Percentiles rank a stretch among this genome's conserved stretches.
Conservation (phyloP, 2,888 invertebrate genomes). For the Mactromeris polynyma region DNA sequence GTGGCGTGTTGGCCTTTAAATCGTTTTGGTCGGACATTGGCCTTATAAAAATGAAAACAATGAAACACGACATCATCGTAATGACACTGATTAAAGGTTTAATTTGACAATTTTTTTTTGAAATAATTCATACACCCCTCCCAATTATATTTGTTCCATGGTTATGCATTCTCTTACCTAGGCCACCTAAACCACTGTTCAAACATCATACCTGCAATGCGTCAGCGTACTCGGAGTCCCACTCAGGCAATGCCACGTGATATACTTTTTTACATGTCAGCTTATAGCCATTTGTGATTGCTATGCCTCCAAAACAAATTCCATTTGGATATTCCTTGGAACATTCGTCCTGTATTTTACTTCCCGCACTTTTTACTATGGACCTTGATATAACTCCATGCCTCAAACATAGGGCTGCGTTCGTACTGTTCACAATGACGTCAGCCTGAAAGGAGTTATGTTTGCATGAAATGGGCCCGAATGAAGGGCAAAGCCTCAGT, state of each 20-base stretch:
- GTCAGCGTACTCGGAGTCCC: conserved; percentile 39
- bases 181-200: no score
- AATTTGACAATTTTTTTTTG: no score
- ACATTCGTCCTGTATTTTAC: conserved; percentile 37
- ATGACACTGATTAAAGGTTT: no score
- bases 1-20: no score
- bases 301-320: conserved; percentile 56
- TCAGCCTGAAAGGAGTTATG: conserved; percentile 34
- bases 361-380: conserved; percentile 21
- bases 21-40: no score
- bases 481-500: no score
- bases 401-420: conserved; percentile 16
- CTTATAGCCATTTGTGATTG: conserved; percentile 44
- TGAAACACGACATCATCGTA: no score
- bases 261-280: conserved; percentile 52
- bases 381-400: conserved; percentile 33
- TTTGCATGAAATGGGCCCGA: background rate
- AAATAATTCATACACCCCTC: no score
- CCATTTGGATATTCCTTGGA: conserved; percentile 49
- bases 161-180: no score
- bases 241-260: conserved; percentile 52
- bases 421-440: conserved; percentile 48
- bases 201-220: conserved; percentile 22
- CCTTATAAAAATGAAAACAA: no score
- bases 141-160: no score